These are phyloP conservation scores for Rhagonycha lutea DNA, from an alignment of 2,888 invertebrate species.

Conservation along the genomic window DNA sequence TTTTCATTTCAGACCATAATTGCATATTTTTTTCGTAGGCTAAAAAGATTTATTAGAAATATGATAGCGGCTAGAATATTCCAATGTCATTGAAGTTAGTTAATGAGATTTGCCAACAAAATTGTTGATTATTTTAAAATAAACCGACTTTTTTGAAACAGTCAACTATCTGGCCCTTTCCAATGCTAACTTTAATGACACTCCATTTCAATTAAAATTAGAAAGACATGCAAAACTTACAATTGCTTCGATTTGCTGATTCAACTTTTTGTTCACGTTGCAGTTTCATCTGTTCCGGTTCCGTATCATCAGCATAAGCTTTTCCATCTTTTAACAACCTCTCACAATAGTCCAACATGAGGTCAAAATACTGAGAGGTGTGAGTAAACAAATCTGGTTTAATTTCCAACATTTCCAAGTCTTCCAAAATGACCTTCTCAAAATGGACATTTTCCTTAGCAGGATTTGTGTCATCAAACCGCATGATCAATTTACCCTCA, in stretches of 20 bases:
- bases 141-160: background rate
- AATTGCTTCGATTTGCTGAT: slow-evolving; percentile 82
- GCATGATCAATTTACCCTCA: slow-evolving; percentile 93
- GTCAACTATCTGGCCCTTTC: too few relatives aligned
- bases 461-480: slow-evolving; percentile 99
- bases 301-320: slow-evolving; percentile 96
- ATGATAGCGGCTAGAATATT: background rate
- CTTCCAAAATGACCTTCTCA: slow-evolving; percentile 95
- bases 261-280: slow-evolving; percentile 89
- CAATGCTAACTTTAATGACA: background rate
- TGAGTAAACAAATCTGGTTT: slow-evolving; percentile 92
- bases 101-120: background rate
- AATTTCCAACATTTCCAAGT: slow-evolving; percentile 87
- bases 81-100: background rate
- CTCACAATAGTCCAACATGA: slow-evolving; percentile 86
- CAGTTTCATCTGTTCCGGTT: slow-evolving; percentile 90
- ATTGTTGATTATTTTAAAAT: too few relatives aligned
- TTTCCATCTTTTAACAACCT: slow-evolving; percentile 84
- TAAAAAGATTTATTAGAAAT: slow-evolving; percentile 48
- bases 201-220: background rate
- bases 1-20: slow-evolving; percentile 95
- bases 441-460: slow-evolving; percentile 97
- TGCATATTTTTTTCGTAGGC: slow-evolving; percentile 82
- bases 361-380: slow-evolving; percentile 96
- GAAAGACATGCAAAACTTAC: slow-evolving; percentile 59